Percentiles rank a stretch among this genome's conserved stretches.
Evolutionary conservation across 1,140 invertebrate species (phyloP).

Genomic region (Drosophila quadrilineata): DNA sequence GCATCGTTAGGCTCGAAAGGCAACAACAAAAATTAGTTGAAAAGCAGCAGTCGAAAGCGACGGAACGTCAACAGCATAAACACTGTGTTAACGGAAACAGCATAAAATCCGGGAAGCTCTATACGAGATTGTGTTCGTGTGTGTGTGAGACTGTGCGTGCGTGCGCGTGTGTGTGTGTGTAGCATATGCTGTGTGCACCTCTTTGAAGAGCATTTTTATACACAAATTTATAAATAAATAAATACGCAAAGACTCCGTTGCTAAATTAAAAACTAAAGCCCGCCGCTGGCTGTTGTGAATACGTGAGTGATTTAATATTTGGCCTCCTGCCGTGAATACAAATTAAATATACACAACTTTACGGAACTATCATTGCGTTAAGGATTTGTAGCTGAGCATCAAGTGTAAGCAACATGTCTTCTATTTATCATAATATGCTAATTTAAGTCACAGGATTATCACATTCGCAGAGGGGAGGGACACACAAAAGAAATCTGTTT

Average conservation of each 20-base stretch:
- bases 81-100: slow-evolving; percentile 32
- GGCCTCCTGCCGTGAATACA: slow-evolving; percentile 1
- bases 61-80: slow-evolving; percentile 33
- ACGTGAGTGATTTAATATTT: slow-evolving; percentile 23
- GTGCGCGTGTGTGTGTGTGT: slow-evolving; percentile 1
- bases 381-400: too few relatives aligned
- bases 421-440: slow-evolving; percentile 7
- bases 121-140: not conserved
- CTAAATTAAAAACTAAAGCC: slow-evolving; percentile 53
- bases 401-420: not conserved
- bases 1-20: slow-evolving; percentile 35
- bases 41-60: slow-evolving; percentile 63
- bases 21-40: slow-evolving; percentile 63
- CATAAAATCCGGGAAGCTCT: slow-evolving; percentile 29
- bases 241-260: slow-evolving; percentile 23
- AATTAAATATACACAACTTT: not conserved
- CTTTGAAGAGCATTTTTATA: slow-evolving; percentile 12
- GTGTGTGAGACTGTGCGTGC: not conserved
- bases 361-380: too few relatives aligned
- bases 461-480: too few relatives aligned
- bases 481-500: not conserved
- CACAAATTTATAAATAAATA: slow-evolving; percentile 68
- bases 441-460: slow-evolving; percentile 10
- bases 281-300: slow-evolving; percentile 3
- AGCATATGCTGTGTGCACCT: slow-evolving; percentile 39